Conservation (phyloP, 2,888 invertebrate species). For the Liopterus haemorrhoidalis region DNA sequence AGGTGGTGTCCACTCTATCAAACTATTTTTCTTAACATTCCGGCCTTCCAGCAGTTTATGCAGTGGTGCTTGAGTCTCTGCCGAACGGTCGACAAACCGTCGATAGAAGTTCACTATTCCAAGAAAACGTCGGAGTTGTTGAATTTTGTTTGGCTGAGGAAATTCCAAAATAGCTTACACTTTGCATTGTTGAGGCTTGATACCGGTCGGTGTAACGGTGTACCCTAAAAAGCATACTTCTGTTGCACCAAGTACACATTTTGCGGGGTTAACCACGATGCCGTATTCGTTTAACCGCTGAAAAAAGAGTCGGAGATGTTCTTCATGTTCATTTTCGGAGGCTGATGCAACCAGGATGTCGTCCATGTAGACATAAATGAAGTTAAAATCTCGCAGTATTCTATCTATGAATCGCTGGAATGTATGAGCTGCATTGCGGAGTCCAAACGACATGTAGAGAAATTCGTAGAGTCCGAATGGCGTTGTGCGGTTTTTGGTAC, state of each 20-base stretch:
- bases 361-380: conserved; percentile 29
- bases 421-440: conserved; percentile 7
- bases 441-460: conserved; percentile 9
- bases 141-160: conserved; percentile 17
- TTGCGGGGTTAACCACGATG: conserved; percentile 27
- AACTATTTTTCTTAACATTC: not conserved
- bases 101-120: conserved; percentile 25
- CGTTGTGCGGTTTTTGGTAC: too few species aligned
- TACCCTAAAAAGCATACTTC: conserved; percentile 28
- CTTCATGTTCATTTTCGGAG: conserved; percentile 25
- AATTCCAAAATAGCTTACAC: conserved; percentile 27
- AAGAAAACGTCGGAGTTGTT: conserved; percentile 23
- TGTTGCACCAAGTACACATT: conserved; percentile 28
- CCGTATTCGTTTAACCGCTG: conserved; percentile 25
- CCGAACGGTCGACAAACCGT: conserved; percentile 20
- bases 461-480: too few species aligned
- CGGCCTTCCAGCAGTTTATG: conserved; percentile 5
- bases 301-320: conserved; percentile 26
- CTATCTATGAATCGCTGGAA: conserved; percentile 11
- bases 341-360: conserved; percentile 31
- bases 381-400: conserved; percentile 4
- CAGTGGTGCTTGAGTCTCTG: conserved; percentile 19
- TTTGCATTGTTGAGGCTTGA: conserved; percentile 25
- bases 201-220: conserved; percentile 23
- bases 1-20: conserved; percentile 24